Base-by-base conservation (phyloP, 2,888 invertebrate genomes). In the Tethea ocularis region DNA sequence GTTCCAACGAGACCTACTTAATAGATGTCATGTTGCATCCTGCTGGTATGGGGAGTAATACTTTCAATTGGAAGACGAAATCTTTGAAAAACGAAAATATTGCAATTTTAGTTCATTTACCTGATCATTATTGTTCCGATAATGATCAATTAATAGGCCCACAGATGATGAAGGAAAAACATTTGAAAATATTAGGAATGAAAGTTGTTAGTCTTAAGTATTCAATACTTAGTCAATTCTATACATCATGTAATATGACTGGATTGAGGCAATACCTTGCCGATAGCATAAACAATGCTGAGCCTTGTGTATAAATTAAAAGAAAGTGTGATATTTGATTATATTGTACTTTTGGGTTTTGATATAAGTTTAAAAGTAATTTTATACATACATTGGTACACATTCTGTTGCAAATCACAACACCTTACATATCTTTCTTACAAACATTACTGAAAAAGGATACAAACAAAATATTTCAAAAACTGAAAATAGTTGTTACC, bases 51-150 rank as follows among this genome's bases (percentile, higher is more conserved):
- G 83, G 79, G 4, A 84, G 81, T 58, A 82, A 87, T 57, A 87
- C 87, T 38, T 86, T 88, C 56, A 91, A 93, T 62, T 93, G 93
- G 83, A 93, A 93, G 74, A 76, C 87, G 8, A 86, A 86, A 53
- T 80, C 79, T 7, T 81, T 80, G 29, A 87, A 81, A 57, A 93
- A 94, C 77, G 79, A 90, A 57, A 93, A 90, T 69, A 88, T 93
- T 52, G 95, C 94, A 0, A 69, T 96, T 41, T 80, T 96, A 57
- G 93, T 96, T 59, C 93, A 95, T 77, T 83, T 95, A 58, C 95
- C 96, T 1, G 95, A 96, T 65, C 94, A 96, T 80, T 96, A 94
- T 80, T 95, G 95, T 76, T 90, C 93, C 51, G 92, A 94, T 61
- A 93, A 92, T 51, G 83, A 86, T 52, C 84, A 91, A 57, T 80